Evolutionary conservation across 2,113 vertebrate genomes (phyloP).

Genomic region (Cinclus mexicanus): DNA sequence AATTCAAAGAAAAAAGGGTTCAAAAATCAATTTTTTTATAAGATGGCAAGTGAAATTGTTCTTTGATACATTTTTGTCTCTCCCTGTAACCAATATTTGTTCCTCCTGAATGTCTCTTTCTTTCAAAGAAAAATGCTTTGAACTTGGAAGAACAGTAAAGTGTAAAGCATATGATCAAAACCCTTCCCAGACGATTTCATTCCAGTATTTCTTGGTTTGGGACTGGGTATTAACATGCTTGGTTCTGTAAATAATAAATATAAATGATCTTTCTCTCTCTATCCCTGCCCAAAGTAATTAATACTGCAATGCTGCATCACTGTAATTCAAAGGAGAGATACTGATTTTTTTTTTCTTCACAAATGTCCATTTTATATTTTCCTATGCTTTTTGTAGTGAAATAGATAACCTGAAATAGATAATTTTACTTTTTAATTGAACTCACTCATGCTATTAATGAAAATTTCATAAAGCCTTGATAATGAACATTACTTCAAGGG

Average conservation of each 20-base stretch:
- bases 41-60: not conserved
- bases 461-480: not conserved
- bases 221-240: not conserved
- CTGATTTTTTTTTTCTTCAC: not conserved
- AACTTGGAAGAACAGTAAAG: not conserved
- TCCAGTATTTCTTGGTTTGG: not conserved
- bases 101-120: not conserved
- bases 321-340: not conserved
- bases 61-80: not conserved
- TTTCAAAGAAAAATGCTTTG: conserved; percentile 25
- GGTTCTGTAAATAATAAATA: not conserved
- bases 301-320: not conserved
- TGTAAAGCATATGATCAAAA: conserved; percentile 12
- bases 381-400: not conserved
- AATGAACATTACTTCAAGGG: not conserved
- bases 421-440: not conserved
- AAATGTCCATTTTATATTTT: not conserved
- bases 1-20: not conserved
- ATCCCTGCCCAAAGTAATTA: not conserved
- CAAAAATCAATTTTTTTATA: not conserved
- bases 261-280: not conserved
- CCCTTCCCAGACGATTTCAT: not conserved
- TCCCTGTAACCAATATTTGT: not conserved
- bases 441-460: not conserved
- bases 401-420: not conserved